Conservation (phyloP, 1,140 invertebrate genomes). For the Sogatella furcifera region DNA sequence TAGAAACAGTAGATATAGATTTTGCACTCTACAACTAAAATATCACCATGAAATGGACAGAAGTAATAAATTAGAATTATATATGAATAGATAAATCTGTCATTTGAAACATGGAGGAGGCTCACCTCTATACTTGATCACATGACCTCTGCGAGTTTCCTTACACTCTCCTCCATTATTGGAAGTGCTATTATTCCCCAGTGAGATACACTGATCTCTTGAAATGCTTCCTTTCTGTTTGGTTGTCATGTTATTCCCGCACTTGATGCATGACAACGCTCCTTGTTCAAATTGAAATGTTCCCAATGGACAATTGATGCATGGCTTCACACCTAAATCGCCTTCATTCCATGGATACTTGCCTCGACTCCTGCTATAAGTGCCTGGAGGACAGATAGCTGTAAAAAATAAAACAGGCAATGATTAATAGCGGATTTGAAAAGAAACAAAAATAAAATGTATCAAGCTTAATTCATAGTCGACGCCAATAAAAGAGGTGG, state of each 20-base stretch:
- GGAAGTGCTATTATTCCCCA: too few relatives aligned
- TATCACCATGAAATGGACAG: too few relatives aligned
- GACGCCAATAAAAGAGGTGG: too few relatives aligned
- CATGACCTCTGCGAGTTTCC: too few relatives aligned
- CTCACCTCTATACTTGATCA: too few relatives aligned
- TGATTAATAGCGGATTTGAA: neutral
- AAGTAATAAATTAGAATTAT: too few relatives aligned
- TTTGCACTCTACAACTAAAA: too few relatives aligned
- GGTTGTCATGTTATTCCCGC: slow-evolving; percentile 5
- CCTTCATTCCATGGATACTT: neutral
- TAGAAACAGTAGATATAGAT: too few relatives aligned
- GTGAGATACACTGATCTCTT: neutral
- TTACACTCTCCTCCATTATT: too few relatives aligned
- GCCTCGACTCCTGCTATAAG: slow-evolving; percentile 23
- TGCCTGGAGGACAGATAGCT: slow-evolving; percentile 32
- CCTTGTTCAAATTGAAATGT: slow-evolving; percentile 49
- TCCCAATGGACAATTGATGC: slow-evolving; percentile 46
- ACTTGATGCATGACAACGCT: slow-evolving; percentile 34
- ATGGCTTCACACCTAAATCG: slow-evolving; percentile 29
- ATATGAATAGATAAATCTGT: too few relatives aligned
- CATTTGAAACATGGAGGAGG: too few relatives aligned
- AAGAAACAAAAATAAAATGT: neutral
- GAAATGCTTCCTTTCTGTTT: neutral
- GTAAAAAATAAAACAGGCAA: too few relatives aligned
- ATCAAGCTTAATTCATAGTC: neutral